Conservation (phyloP, 2,113 vertebrate species). For the Corynorhinus townsendii region DNA sequence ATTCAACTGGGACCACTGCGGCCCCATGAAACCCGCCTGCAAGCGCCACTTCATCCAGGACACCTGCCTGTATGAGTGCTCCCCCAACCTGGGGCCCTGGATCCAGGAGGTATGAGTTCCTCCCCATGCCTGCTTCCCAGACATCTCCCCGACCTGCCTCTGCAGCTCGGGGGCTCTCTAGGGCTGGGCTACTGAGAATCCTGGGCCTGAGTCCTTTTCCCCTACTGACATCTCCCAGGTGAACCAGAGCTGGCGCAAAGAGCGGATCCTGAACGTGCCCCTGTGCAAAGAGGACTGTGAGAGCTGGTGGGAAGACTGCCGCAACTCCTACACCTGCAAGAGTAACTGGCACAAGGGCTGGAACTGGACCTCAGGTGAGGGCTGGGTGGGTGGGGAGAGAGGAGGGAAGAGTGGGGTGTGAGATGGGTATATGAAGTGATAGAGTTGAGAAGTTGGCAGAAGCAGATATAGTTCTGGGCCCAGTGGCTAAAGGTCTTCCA, state of each 20-base stretch:
- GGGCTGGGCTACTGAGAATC: not conserved
- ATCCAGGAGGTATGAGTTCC: slow-evolving; percentile 80
- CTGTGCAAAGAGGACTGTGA: slow-evolving; percentile 90
- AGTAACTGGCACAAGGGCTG: slow-evolving; percentile 92
- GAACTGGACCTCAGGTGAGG: slow-evolving; percentile 87
- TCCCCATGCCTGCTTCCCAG: not conserved
- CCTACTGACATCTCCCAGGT: slow-evolving; percentile 75
- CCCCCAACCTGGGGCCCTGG: slow-evolving; percentile 96
- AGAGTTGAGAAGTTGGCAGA: not conserved
- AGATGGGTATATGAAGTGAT: not conserved
- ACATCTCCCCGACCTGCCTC: not conserved
- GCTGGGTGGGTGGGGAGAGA: not conserved
- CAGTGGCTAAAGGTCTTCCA: not conserved
- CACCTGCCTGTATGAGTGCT: slow-evolving; percentile 94
- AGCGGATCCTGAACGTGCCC: no score
- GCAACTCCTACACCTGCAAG: slow-evolving; percentile 88
- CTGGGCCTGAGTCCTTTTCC: not conserved
- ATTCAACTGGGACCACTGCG: slow-evolving; percentile 96
- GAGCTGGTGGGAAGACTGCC: slow-evolving; percentile 90
- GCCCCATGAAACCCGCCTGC: slow-evolving; percentile 82
- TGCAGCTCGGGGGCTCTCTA: not conserved
- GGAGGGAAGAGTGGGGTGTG: not conserved
- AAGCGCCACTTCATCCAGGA: slow-evolving; percentile 94
- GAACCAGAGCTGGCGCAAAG: slow-evolving; percentile 84
- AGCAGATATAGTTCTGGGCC: not conserved